phyloP scores from a whole-genome alignment of 2,113 vertebrate species.

The Limnothrissa miodon region DNA sequence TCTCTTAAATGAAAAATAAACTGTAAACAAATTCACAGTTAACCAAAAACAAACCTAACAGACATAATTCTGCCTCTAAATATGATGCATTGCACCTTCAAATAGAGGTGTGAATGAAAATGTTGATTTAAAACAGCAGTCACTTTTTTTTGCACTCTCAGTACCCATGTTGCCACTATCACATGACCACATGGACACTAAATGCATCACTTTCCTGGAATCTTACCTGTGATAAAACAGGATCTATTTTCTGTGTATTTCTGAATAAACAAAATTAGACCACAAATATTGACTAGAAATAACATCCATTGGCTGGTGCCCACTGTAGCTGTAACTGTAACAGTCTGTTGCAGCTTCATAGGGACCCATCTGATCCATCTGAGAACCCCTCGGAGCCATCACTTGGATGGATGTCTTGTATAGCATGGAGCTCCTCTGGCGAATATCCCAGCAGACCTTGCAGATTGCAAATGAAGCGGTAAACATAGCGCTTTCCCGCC shows the following conservation, averaged over 20 bases:
- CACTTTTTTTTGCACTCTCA: background rate
- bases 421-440: conserved; percentile 61
- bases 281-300: background rate
- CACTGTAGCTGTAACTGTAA: background rate
- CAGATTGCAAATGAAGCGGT: conserved; percentile 66
- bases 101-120: background rate
- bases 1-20: background rate
- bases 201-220: background rate
- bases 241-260: background rate
- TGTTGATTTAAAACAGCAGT: no score
- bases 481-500: conserved; percentile 59
- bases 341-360: background rate
- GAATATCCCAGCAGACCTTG: conserved; percentile 69
- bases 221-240: no score
- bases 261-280: background rate
- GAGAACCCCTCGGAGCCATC: conserved; percentile 10
- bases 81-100: background rate
- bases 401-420: conserved; percentile 52
- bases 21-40: background rate
- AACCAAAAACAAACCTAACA: background rate
- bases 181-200: background rate
- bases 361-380: background rate
- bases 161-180: background rate
- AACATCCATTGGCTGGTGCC: background rate
- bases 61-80: background rate